phyloP scores from a whole-genome alignment of 1,140 invertebrate species.

The Kradibia gibbosae region DNA sequence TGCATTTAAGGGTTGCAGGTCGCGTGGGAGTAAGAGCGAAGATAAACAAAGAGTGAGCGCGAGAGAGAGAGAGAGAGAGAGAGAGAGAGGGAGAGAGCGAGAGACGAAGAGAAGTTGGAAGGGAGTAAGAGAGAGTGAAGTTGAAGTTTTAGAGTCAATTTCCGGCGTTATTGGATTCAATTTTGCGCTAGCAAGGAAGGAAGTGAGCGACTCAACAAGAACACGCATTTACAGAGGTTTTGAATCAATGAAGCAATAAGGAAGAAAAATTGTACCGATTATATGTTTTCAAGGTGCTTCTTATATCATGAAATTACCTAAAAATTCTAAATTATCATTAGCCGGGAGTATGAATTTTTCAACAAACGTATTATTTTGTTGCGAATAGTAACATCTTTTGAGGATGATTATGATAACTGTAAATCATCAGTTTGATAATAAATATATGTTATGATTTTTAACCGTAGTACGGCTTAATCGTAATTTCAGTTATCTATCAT shows the following conservation, averaged over 20 bases:
- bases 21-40: not conserved
- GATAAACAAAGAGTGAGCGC: not conserved
- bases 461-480: too few species aligned
- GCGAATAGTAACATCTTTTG: too few species aligned
- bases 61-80: not conserved
- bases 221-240: not conserved
- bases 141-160: slow-evolving; percentile 46
- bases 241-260: not conserved
- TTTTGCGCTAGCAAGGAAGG: slow-evolving; percentile 22
- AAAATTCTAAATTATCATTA: too few species aligned
- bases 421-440: too few species aligned
- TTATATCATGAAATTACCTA: too few species aligned
- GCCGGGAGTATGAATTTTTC: too few species aligned
- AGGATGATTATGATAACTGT: too few species aligned
- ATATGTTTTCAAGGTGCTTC: not conserved
- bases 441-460: too few species aligned
- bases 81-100: not conserved
- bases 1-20: slow-evolving; percentile 11
- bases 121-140: not conserved
- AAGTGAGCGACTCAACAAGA: not conserved
- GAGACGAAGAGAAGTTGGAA: not conserved
- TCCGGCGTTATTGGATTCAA: slow-evolving; percentile 43
- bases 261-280: slow-evolving; percentile 12
- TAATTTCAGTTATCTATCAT: too few species aligned
- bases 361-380: too few species aligned